Evolutionary conservation across 2,113 vertebrate genomes (phyloP), one percentile per base, ranked within the genome.

Genomic region (Phasianus colchicus): DNA sequence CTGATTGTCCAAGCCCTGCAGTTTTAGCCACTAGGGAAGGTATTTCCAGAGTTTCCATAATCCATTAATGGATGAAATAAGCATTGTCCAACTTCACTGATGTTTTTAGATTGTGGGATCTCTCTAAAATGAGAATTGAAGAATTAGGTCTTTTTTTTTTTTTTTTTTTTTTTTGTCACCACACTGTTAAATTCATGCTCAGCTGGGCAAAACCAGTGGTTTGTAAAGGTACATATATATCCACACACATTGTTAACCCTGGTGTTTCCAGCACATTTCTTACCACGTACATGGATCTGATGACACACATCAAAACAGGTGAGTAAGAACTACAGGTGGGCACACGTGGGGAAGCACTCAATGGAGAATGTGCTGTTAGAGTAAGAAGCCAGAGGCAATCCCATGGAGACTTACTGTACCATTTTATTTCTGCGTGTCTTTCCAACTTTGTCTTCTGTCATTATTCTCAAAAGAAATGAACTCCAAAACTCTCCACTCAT

Each of bases 41-140:
- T 6, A 94, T 84, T 94, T 64, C 43, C 87, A 40, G 4, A 75
- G 71, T 92, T 61, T 69, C n/a, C 48, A 42, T 67, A 40, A 40
- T 73, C 58, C 69, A n/a, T 40, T 67, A 61, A 64, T 29, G 55
- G 36, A 72, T 15, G 12, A 75, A 83, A 74, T 10, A 3, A 71
- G 88, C 89, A 82, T 48, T 63, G 2, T 11, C 30, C 24, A 57
- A 27, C 3, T 32, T 61, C 21, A 45, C 10, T 38, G 18, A 45
- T 32, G 11, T 16, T 90, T 60, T 27, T 32, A 61, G 34, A 47
- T 25, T 16, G 11, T 24, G 8, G 21, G 34, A 36, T 24, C 29
- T 63, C 38, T 89, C 18, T 70, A 38, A 38, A 38, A 38, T 38
- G n/a, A 50, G 89, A 85, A 82, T 9, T 42, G 17, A 16, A 58